These are phyloP conservation scores for Pterophyllum scalare DNA, from an alignment of 2,113 vertebrate genomes.

Conservation along the genomic window DNA sequence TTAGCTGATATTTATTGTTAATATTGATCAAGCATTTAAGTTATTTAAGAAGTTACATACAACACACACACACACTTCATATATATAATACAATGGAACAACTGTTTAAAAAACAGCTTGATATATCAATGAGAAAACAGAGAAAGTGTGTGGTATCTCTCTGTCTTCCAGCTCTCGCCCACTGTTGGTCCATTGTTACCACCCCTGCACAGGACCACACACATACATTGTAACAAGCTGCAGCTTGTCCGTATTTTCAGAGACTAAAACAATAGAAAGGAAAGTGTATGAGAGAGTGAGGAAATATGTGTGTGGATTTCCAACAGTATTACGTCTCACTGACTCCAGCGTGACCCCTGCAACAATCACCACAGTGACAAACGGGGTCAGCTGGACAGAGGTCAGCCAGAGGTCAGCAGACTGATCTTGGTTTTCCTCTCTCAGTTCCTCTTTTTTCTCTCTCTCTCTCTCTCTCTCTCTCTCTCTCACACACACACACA, in stretches of 20 bases:
- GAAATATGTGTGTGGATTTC: conserved; percentile 5
- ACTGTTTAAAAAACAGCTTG: not conserved
- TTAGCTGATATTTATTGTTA: not conserved
- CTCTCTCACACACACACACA: no score
- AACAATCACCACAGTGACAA: conserved; percentile 23
- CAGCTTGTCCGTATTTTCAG: conserved; percentile 20
- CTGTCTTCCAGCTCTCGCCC: conserved; percentile 5
- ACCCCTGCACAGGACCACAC: conserved; percentile 20
- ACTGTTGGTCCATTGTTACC: conserved; percentile 39
- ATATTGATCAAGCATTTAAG: no score
- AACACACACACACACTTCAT: not conserved
- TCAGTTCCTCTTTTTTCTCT: not conserved
- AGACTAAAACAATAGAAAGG: conserved; percentile 39
- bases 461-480: no score
- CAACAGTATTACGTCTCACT: conserved; percentile 1
- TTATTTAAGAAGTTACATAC: not conserved
- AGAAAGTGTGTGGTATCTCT: conserved; percentile 37
- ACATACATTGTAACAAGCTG: conserved; percentile 27
- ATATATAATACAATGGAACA: not conserved
- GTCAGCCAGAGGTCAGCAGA: conserved; percentile 48
- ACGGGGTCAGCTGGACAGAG: conserved; percentile 24
- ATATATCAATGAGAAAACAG: not conserved
- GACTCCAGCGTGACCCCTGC: conserved; percentile 3
- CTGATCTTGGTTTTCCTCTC: conserved; percentile 16
- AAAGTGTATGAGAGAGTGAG: conserved; percentile 28